Evolutionary conservation across 2,888 invertebrate species (phyloP).

Genomic region (Onchidella celtica): DNA sequence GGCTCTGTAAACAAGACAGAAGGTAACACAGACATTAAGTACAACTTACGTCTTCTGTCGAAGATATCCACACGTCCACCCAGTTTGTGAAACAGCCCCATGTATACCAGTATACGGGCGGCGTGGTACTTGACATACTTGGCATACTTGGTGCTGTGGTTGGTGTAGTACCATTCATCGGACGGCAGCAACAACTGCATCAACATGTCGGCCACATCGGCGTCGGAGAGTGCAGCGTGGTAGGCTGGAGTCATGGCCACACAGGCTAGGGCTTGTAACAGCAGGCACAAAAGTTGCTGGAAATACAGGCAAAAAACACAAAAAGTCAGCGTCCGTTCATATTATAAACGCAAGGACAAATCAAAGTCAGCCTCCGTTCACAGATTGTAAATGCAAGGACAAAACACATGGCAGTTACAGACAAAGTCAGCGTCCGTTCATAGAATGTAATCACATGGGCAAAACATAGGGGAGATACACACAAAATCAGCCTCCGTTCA

Average conservation of each 20-base stretch:
- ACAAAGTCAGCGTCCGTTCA: too few relatives aligned
- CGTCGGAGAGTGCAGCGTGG: conserved; percentile 83
- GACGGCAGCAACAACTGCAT: conserved; percentile 85
- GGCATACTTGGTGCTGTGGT: conserved; percentile 85
- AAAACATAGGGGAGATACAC: too few relatives aligned
- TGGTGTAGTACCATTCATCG: conserved; percentile 86
- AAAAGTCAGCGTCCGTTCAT: neutral
- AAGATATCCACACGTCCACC: conserved; percentile 84
- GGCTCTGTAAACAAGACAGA: neutral
- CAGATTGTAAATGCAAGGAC: too few relatives aligned
- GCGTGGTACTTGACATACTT: conserved; percentile 85
- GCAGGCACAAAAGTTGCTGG: conserved; percentile 85
- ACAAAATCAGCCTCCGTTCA: too few relatives aligned
- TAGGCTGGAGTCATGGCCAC: conserved; percentile 83
- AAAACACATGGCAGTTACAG: too few relatives aligned
- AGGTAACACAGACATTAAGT: neutral
- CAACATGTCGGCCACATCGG: conserved; percentile 84
- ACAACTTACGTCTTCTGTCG: conserved; percentile 82
- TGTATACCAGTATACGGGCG: conserved; percentile 84
- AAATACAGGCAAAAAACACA: too few relatives aligned
- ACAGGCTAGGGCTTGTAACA: conserved; percentile 84
- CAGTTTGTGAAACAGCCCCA: conserved; percentile 84
- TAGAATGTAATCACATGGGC: too few relatives aligned
- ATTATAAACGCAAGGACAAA: too few relatives aligned
- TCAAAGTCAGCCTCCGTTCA: too few relatives aligned